Conservation (phyloP, 2,113 vertebrate species). For the Eurystomus gularis region DNA sequence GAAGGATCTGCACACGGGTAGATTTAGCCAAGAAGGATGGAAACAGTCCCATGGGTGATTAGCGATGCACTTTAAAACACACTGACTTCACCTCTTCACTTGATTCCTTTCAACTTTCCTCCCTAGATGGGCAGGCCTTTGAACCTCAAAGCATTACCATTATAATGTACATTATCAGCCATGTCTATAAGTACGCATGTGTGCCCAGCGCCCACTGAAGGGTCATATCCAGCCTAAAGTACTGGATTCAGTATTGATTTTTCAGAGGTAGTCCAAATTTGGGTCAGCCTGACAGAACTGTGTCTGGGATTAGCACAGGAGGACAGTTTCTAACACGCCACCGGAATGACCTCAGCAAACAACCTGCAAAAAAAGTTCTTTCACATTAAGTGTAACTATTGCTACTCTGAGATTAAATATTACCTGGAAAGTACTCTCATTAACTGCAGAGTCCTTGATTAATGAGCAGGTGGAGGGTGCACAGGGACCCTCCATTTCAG, state of each 20-base stretch:
- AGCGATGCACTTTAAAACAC: neutral
- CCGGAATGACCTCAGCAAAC: neutral
- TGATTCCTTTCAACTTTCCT: neutral
- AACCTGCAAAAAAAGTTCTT: neutral
- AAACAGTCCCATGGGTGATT: neutral
- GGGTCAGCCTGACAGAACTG: neutral
- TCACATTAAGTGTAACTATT: constrained; percentile 40
- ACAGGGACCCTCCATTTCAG: constrained; percentile 56
- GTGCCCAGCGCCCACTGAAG: neutral
- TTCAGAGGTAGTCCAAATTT: neutral
- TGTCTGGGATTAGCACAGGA: neutral
- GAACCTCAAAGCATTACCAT: neutral
- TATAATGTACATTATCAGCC: neutral
- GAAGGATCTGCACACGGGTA: neutral
- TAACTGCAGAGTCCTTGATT: constrained; percentile 73
- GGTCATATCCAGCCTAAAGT: neutral
- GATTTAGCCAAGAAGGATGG: neutral
- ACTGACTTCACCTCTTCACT: neutral
- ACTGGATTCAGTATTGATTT: neutral
- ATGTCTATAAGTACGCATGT: accelerated
- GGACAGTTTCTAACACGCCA: neutral
- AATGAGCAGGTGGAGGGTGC: constrained; percentile 49
- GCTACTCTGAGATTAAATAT: constrained; percentile 54
- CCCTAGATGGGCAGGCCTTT: neutral
- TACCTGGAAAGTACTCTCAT: constrained; percentile 71